Base-by-base conservation (phyloP, 2,888 invertebrate genomes). In the Eristalis pertinax region DNA sequence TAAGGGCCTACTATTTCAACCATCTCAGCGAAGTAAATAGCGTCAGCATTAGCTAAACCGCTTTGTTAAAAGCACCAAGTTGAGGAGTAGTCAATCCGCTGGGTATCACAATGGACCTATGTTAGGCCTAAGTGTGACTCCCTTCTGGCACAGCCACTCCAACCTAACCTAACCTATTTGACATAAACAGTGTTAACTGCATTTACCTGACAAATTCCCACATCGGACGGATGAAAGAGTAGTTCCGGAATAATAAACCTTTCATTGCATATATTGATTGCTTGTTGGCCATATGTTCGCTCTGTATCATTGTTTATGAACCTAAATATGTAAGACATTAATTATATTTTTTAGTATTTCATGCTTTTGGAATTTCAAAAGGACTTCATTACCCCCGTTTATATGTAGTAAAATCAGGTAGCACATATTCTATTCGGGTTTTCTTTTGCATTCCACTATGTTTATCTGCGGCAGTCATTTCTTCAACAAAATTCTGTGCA, bases 221-320 rank as follows among this genome's bases (percentile, higher is more conserved):
- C 96, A 92, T 99, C 99, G 1, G 97, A 97, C 0, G 99, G 99
- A 91, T 97, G 95, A 91, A 99, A 99, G 3, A 99, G 93, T 2
- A 99, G 94, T 93, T 99, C 99, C 0, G 99, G 99, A 65, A 99
- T 96, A 0, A 97, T 95, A 92, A 99, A 99, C 67, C 99, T 94
- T 93, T 99, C 99, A 91, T 98, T 99, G 93, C 97, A 98, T 90
- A 99, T 93, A 58, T 97, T 94, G 56, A 99, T 94, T 22, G 96
- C 95, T 94, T 99, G 97, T 90, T 95, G 95, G 89, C 96, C 95
- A 11, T 29, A 62, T 13, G 62, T 0, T 4, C 80, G 65, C 4
- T 89, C 76, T 73, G 84, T 26, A n/a, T 41, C 29, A 4, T 69
- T 86, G 15, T 87, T 83, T 8, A 87, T 58, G 24, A 79, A 87